These are phyloP conservation scores for Drosophila nannoptera DNA, from an alignment of 1,140 invertebrate genomes.

Conservation along the genomic window DNA sequence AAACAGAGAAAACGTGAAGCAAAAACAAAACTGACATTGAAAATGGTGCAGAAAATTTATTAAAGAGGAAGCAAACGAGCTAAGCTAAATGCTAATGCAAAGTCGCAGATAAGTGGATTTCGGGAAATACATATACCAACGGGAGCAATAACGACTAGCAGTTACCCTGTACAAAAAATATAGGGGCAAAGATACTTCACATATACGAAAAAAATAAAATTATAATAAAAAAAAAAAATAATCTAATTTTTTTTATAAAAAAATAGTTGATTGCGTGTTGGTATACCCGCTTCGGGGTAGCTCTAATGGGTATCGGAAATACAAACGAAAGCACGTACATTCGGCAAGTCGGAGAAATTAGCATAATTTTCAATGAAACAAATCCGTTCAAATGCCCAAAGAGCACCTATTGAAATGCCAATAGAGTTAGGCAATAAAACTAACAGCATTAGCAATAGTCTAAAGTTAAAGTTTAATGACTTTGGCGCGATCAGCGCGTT, in stretches of 20 bases:
- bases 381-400: constrained; percentile 50
- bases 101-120: constrained; percentile 12
- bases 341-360: constrained; percentile 27
- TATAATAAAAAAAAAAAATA: too few relatives aligned
- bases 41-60: constrained; percentile 13
- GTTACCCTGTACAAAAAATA: constrained; percentile 3
- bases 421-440: neutral
- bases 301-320: neutral
- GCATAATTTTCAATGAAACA: constrained; percentile 49
- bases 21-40: constrained; percentile 43
- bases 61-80: constrained; percentile 10
- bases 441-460: constrained; percentile 9
- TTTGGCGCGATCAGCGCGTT: constrained; percentile 20
- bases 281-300: neutral
- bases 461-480: constrained; percentile 48
- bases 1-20: neutral
- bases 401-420: constrained; percentile 25
- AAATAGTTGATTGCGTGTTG: too few relatives aligned
- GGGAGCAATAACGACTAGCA: neutral
- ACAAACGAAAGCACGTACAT: constrained; percentile 7
- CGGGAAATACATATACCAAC: neutral
- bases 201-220: too few relatives aligned
- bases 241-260: too few relatives aligned
- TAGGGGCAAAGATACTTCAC: too few relatives aligned
- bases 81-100: constrained; percentile 27